A percentile compares a stretch with the other conserved stretches of the same genome.
phyloP scores from a whole-genome alignment of 2,888 invertebrate species.

The Polyommatus icarus region DNA sequence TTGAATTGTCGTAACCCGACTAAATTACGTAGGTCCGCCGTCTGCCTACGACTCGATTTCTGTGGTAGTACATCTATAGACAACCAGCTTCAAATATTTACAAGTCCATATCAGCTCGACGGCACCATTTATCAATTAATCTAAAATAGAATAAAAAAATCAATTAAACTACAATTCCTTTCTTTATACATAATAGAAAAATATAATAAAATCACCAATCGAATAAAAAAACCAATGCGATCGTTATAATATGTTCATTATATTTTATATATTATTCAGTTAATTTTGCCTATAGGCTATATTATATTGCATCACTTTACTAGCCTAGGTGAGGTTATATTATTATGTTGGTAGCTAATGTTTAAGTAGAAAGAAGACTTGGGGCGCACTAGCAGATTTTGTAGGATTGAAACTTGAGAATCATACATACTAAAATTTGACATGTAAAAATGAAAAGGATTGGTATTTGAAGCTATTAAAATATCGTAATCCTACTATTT shows the following conservation, averaged over 20 bases:
- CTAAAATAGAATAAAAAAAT: conserved; percentile 43
- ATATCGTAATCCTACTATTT: background rate
- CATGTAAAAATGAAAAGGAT: background rate
- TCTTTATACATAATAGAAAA: conserved; percentile 57
- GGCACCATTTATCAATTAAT: conserved; percentile 37
- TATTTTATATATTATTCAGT: conserved; percentile 53
- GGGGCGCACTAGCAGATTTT: background rate
- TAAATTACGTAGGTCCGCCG: background rate
- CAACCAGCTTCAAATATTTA: conserved; percentile 71
- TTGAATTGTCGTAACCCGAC: conserved; percentile 39
- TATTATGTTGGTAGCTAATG: conserved; percentile 6
- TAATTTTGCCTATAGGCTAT: conserved; percentile 28
- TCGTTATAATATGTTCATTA: conserved; percentile 55
- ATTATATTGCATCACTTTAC: conserved; percentile 30
- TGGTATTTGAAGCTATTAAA: background rate
- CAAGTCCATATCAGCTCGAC: conserved; percentile 47
- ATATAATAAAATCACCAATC: conserved; percentile 65
- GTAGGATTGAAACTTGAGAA: background rate
- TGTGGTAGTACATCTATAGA: conserved; percentile 34
- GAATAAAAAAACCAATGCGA: conserved; percentile 56
- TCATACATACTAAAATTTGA: background rate
- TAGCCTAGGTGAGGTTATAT: conserved; percentile 23
- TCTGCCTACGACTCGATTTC: background rate
- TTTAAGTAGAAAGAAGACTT: background rate
- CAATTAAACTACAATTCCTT: conserved; percentile 51